These are phyloP conservation scores for Araneus ventricosus DNA, from an alignment of 1,140 invertebrate genomes.

Conservation along the genomic window DNA sequence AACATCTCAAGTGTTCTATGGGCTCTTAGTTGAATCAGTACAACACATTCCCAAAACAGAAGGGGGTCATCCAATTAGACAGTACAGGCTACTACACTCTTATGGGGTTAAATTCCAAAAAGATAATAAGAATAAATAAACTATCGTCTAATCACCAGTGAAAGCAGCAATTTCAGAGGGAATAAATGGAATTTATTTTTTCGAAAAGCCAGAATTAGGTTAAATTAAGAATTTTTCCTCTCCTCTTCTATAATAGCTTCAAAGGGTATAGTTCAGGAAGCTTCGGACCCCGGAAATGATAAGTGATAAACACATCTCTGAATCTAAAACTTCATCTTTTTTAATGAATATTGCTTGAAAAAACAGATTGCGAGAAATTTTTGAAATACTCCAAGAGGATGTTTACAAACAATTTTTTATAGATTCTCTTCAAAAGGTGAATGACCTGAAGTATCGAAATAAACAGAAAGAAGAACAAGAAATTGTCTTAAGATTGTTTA, in stretches of 20 bases:
- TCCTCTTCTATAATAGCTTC: background rate
- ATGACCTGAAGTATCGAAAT: background rate
- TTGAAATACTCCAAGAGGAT: background rate
- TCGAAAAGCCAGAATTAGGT: background rate
- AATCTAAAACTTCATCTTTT: background rate
- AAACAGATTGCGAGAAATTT: background rate
- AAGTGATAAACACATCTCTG: background rate
- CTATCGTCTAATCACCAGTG: too few species aligned
- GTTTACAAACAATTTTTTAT: conserved; percentile 1
- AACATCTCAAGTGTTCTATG: too few species aligned
- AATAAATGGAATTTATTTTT: too few species aligned
- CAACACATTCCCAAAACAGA: too few species aligned
- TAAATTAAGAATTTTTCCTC: background rate
- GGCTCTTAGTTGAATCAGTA: too few species aligned
- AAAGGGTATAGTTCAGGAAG: background rate
- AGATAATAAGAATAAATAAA: too few species aligned
- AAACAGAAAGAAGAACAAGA: background rate
- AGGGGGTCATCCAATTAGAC: too few species aligned
- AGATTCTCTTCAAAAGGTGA: background rate
- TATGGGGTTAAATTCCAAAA: too few species aligned
- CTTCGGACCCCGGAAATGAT: background rate
- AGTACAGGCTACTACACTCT: too few species aligned
- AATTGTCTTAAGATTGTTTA: too few species aligned
- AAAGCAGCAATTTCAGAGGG: too few species aligned
- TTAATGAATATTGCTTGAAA: background rate